These are phyloP conservation scores for Hemitrygon akajei DNA, from an alignment of 2,797 vertebrate species.

Conservation along the genomic window DNA sequence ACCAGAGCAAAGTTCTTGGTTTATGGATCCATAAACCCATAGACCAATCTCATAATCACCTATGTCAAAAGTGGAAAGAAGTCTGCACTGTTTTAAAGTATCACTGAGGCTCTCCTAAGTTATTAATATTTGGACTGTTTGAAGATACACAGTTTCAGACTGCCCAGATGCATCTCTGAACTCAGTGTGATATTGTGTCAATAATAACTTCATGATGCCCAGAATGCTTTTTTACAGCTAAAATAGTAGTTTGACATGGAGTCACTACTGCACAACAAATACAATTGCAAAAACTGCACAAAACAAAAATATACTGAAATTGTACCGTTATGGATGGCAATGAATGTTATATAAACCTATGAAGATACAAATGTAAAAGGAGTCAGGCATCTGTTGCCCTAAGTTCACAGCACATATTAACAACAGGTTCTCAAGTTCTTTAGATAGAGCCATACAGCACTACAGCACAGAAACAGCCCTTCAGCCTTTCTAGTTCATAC, in stretches of 20 bases:
- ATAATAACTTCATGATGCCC: background rate
- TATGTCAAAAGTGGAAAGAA: background rate
- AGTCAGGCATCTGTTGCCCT: background rate
- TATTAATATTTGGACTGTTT: background rate
- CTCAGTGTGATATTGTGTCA: background rate
- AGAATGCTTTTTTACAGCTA: background rate
- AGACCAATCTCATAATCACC: background rate
- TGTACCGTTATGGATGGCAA: background rate
- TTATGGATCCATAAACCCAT: background rate
- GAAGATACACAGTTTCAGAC: background rate
- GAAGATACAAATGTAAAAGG: background rate
- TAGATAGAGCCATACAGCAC: background rate
- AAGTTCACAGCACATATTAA: background rate
- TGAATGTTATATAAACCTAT: slow-evolving; percentile 7
- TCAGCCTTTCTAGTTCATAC: no score
- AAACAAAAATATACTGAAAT: background rate
- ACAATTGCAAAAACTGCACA: background rate
- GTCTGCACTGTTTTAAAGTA: background rate
- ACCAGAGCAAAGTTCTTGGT: background rate
- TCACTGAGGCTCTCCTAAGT: background rate
- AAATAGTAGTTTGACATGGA: background rate
- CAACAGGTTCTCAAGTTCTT: background rate
- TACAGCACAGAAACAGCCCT: no score
- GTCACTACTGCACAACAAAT: background rate
- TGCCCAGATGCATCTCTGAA: background rate